Base-by-base conservation (phyloP, 2,113 vertebrate species). In the Barbus barbus region DNA sequence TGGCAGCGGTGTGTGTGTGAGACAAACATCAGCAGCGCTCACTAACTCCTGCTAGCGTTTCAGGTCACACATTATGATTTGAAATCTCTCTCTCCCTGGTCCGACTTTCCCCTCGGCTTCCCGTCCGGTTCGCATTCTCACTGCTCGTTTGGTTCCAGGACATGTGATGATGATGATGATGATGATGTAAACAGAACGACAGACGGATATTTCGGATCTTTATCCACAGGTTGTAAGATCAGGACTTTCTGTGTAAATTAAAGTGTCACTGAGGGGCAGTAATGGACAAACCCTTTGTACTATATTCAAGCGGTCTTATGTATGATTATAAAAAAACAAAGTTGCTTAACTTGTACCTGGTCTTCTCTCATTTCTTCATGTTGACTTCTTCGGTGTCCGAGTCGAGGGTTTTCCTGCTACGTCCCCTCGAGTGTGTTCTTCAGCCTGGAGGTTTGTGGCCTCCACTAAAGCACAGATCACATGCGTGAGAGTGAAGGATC, bases 251-350 rank as follows among this genome's bases (percentile, higher is more conserved):
- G 95, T 96, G 96, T 96, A 96, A 96, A 96, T 96, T 95, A 95
- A 95, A 96, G 96, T 95, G 96, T 96, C 96, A 88, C 90, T 84
- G 89, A 90, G 85, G 95, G 96, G 95, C 86, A 94, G 94, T 95
- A 95, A 93, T 95, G 95, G 92, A 95, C 93, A 93, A 94, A 94
- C 95, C 96, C 96, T 97, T 97, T 97, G 96, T 97, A 96, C 96
- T 96, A 96, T 96, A 97, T 95, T 96, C 95, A 96, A 96, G 95
- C 96, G 95, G 95, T 96, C 96, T 96, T 96, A 96, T 96, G 96
- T 97, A 96, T 96, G 96, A 97, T 36, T 78, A 78, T 78, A 61
- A 96, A 78, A 78, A 96, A 96, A 97, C 96, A 95, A 95, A 96
- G 95, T 96, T 96, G 94, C 96, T 95, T 95, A 96, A 96, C 96